Percentiles rank a stretch among this genome's conserved stretches.
Evolutionary conservation across 2,888 invertebrate genomes (phyloP).

Genomic region (Icerya purchasi): DNA sequence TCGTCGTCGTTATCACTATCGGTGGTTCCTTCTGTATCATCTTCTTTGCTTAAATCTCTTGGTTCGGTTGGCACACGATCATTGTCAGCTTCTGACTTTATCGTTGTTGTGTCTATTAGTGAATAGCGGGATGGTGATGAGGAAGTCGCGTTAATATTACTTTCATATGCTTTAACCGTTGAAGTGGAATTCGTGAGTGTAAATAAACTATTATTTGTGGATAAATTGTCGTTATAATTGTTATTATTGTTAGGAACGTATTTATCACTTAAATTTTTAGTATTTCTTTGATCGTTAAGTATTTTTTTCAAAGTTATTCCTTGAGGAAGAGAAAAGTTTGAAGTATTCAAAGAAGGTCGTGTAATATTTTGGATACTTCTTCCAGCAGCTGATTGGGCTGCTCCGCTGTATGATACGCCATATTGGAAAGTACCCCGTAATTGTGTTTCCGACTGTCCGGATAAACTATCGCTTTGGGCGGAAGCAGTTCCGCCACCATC

Average conservation of each 20-base stretch:
- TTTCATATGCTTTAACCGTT: not conserved
- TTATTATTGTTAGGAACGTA: not conserved
- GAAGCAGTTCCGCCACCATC: slow-evolving; percentile 59
- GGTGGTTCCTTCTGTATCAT: not conserved
- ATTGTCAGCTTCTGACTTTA: not conserved
- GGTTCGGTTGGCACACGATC: not conserved
- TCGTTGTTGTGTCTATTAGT: not conserved
- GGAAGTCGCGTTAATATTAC: not conserved
- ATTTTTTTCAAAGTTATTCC: not conserved
- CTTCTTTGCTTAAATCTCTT: not conserved
- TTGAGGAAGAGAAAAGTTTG: slow-evolving; percentile 21
- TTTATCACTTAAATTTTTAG: not conserved
- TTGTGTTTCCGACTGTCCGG: slow-evolving; percentile 63
- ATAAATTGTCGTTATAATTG: not conserved
- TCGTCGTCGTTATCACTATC: slow-evolving; percentile 4
- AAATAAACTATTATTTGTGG: not conserved
- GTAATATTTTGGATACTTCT: slow-evolving; percentile 13
- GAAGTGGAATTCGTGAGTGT: not conserved
- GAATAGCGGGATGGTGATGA: not conserved
- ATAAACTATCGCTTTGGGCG: slow-evolving; percentile 49
- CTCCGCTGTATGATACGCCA: slow-evolving; percentile 54
- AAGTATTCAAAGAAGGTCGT: slow-evolving; percentile 14
- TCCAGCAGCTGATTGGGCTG: slow-evolving; percentile 63
- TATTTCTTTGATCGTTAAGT: not conserved
- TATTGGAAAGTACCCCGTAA: slow-evolving; percentile 59